Base-by-base conservation (phyloP, 2,797 vertebrate genomes). In the Sebastes ruberrimus region DNA sequence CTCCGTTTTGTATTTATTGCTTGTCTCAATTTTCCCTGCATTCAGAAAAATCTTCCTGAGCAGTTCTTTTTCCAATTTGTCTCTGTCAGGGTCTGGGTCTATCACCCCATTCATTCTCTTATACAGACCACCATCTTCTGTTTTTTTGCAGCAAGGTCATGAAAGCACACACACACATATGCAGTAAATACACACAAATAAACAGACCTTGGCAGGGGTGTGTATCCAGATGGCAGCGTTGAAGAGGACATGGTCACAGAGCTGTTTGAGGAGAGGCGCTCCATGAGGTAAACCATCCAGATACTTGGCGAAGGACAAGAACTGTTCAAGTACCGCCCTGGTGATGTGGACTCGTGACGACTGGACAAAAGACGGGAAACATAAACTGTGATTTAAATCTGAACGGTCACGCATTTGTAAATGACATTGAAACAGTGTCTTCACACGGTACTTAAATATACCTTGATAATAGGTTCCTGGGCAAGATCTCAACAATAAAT, bases 261-360 rank as follows among this genome's bases (percentile, higher is more conserved):
- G 97, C 90, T 99, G 99, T 89, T 99, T 99, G 87, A 99, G 94
- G 67, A 99, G 95, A 8, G 99, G 98, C 56, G 98, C 99, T 74
- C 99, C 99, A 27, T 99, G 98, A 78, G 97, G 97, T 86, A 99
- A 95, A 63, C 98, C 98, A 80, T 99, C 99, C 77, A 99, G 96
- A 92, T 99, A 99, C 89, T 99, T 99, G 49, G 98, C 98, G 84
- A 99, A 99, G 57, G 98, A 99, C 86, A 99, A 94, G 94, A 99
- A 99, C 76, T 99, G 99, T 84, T 99, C 99, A 85, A 99, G 92
- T 49, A 99, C 99, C 0, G 98, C 98, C 93, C 98, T 95, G 74
- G 98, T 98, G 95, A 99, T 98, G 93, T 99, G 99, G 84, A 98
- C 95, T 81, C 99, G 96, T 23, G 98, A 99, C 5, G 99, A 99